phyloP scores from a whole-genome alignment of 2,113 vertebrate genomes.

The Phoenicopterus ruber region DNA sequence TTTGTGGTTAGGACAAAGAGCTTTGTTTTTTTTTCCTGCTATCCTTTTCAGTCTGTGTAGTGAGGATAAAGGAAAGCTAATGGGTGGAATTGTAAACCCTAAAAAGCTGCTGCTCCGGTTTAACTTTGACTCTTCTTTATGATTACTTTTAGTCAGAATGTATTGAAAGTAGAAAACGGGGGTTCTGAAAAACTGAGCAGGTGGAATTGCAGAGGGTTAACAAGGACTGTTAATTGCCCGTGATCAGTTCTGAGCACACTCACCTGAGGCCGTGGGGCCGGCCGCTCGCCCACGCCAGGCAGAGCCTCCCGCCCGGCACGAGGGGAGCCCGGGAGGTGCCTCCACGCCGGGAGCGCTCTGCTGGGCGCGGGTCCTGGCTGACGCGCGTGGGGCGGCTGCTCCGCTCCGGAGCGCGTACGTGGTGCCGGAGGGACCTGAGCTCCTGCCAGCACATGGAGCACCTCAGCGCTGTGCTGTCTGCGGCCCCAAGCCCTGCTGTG shows the following conservation, averaged over 20 bases:
- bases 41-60: not conserved
- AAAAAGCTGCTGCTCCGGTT: not conserved
- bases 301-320: rapidly evolving
- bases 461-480: rapidly evolving
- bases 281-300: not conserved
- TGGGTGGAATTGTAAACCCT: too few species aligned
- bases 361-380: rapidly evolving
- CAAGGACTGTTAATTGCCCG: not conserved
- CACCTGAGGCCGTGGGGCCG: not conserved
- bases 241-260: not conserved
- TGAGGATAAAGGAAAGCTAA: not conserved
- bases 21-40: not conserved
- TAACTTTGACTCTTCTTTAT: not conserved
- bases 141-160: not conserved
- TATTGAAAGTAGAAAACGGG: not conserved
- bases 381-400: rapidly evolving
- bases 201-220: not conserved
- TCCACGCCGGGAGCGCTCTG: rapidly evolving
- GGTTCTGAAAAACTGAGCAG: not conserved
- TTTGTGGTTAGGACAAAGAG: not conserved
- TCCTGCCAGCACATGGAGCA: rapidly evolving
- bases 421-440: rapidly evolving
- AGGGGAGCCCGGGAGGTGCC: rapidly evolving
- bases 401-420: rapidly evolving
- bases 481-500: rapidly evolving